Base-by-base conservation (phyloP, 2,113 vertebrate species). In the Typhlomys cinereus region DNA sequence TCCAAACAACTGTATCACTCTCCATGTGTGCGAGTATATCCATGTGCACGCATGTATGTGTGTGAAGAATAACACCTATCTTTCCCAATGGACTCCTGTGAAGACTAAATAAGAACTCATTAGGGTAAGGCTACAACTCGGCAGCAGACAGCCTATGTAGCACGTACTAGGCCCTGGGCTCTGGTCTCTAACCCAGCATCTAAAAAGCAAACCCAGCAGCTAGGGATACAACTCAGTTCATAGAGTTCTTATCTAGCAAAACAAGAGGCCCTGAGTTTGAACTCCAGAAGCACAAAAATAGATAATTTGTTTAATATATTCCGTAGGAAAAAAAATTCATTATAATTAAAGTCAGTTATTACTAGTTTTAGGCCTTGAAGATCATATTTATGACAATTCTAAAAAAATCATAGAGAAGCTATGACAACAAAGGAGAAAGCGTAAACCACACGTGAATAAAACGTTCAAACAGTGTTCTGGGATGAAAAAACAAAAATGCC, bases 361-460 rank as follows among this genome's bases (percentile, higher is more conserved):
- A 80, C 9, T 57, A 59, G 31, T 76, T 48, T 57, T 87, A 80
- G 36, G 36, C 48, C 71, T 90, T 85, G 90, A 82, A 85, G 50
- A 48, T 92, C 61, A 76, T 44, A 70, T 46, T 93, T 91, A 85
- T 59, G 25, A 73, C 20, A 83, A 71, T 82, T 92, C 89, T 90
- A 82, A 82, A 88, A 74, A 74, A 27, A 91, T 25, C n/a, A 50
- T 59, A 15, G 1, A 62, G 10, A n/a, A 75, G 36, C 34, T 50
- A 74, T 52, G 13, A 75, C 18, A n/a, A 20, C 85, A 88, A 66
- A 86, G 41, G 18, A 92, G 12, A 15, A 92, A 14, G 41, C 34
- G 52, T 57, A 84, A 73, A 46, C 54, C 57, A 71, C 15, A 74
- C 27, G 57, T 94, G 62, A 93, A 87, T 73, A 91, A 89, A 76